Percentiles rank a stretch among this genome's conserved stretches.
phyloP scores from a whole-genome alignment of 1,140 invertebrate genomes.

The Leguminivora glycinivorella region DNA sequence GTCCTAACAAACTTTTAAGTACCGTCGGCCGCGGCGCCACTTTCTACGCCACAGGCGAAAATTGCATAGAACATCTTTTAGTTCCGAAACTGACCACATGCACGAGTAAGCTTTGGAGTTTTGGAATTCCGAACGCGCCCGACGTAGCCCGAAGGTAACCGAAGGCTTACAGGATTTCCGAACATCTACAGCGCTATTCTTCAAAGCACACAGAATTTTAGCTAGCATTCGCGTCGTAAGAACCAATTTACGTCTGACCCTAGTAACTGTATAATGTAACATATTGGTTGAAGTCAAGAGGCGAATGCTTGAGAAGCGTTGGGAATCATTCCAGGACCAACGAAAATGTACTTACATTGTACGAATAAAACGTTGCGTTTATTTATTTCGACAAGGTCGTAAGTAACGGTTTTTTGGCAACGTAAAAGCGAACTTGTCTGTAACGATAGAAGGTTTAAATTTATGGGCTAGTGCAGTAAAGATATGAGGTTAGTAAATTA shows the following conservation, averaged over 20 bases:
- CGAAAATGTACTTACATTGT: slow-evolving; percentile 15
- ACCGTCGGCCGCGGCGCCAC: not conserved
- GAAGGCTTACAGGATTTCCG: not conserved
- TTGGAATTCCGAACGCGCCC: slow-evolving; percentile 1
- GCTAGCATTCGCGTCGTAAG: not conserved
- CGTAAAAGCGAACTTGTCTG: not conserved
- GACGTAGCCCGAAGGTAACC: not conserved
- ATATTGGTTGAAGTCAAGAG: not conserved
- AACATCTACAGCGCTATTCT: not conserved
- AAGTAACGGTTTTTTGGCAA: not conserved
- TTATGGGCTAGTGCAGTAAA: not conserved
- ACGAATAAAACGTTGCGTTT: not conserved
- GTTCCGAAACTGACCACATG: not conserved
- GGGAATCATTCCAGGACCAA: not conserved
- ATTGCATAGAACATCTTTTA: not conserved
- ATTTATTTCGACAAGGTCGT: not conserved
- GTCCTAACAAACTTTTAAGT: not conserved
- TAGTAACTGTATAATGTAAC: not conserved
- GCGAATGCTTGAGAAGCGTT: not conserved
- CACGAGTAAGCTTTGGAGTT: not conserved
- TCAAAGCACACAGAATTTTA: not conserved
- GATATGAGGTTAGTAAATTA: not conserved
- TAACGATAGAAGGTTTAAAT: not conserved
- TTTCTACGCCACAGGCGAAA: not conserved
- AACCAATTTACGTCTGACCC: not conserved